A percentile compares a stretch with the other conserved stretches of the same genome.
Conservation (phyloP, 1,140 invertebrate genomes). For the Drosophila leontia region DNA sequence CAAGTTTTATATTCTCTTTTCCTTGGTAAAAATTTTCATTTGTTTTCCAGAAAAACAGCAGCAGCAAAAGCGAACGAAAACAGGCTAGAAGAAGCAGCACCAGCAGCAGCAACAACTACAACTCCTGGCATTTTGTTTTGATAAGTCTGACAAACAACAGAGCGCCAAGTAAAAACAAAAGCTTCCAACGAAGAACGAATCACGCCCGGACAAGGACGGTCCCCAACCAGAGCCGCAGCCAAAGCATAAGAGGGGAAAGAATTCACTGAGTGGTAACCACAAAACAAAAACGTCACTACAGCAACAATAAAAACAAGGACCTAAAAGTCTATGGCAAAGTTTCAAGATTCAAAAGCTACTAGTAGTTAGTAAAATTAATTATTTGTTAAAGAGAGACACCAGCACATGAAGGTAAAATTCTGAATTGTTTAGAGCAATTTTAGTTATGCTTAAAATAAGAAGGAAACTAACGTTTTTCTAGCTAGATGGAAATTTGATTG, state of each 20-base stretch:
- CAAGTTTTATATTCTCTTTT: conserved; percentile 59
- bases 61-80: conserved; percentile 56
- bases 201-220: conserved; percentile 17
- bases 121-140: conserved; percentile 74
- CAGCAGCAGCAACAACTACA: conserved; percentile 35
- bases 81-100: conserved; percentile 32
- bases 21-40: conserved; percentile 60
- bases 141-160: conserved; percentile 74
- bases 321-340: background rate
- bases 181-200: conserved; percentile 65
- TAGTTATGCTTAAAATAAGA: background rate
- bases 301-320: conserved; percentile 43
- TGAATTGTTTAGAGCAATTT: background rate
- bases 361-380: conserved; percentile 19
- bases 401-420: background rate
- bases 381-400: conserved; percentile 5
- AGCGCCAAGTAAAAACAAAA: conserved; percentile 74
- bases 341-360: conserved; percentile 15
- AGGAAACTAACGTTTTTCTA: background rate
- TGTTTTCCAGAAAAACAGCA: conserved; percentile 62
- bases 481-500: too few relatives aligned
- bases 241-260: conserved; percentile 7
- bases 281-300: conserved; percentile 72
- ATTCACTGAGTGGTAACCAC: conserved; percentile 62
- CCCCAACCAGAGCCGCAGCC: background rate